phyloP scores from a whole-genome alignment of 2,888 invertebrate genomes.

The Coleophora deauratella region DNA sequence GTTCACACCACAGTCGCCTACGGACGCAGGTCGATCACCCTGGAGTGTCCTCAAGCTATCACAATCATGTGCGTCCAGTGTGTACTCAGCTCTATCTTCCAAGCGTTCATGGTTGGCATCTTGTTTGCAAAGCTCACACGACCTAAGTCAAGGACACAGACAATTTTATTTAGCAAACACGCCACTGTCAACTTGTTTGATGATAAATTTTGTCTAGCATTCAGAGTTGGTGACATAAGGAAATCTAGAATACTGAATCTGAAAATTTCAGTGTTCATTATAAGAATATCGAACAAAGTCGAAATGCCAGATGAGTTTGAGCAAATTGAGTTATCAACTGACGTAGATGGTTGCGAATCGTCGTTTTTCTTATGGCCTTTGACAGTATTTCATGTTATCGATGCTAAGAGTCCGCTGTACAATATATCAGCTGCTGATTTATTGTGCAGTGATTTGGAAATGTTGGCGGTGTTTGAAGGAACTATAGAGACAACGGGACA shows the following conservation, averaged over 20 bases:
- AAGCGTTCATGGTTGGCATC: slow-evolving; percentile 87
- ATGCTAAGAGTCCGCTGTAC: slow-evolving; percentile 89
- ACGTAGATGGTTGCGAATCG: slow-evolving; percentile 89
- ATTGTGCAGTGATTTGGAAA: slow-evolving; percentile 86
- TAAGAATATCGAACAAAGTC: slow-evolving; percentile 86
- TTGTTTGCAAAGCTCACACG: slow-evolving; percentile 97
- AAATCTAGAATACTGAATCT: slow-evolving; percentile 96
- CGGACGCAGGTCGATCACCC: slow-evolving; percentile 88
- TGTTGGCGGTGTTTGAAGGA: slow-evolving; percentile 92
- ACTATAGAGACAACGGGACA: slow-evolving; percentile 92
- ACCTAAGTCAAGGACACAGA: slow-evolving; percentile 95
- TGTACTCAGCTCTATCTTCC: slow-evolving; percentile 92
- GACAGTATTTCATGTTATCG: slow-evolving; percentile 92
- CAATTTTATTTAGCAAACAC: slow-evolving; percentile 91
- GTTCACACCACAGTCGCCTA: slow-evolving; percentile 97
- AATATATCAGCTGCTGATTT: slow-evolving; percentile 92
- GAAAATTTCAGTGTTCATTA: slow-evolving; percentile 87
- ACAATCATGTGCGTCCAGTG: slow-evolving; percentile 97
- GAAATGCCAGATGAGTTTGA: slow-evolving; percentile 82
- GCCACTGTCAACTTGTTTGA: slow-evolving; percentile 92
- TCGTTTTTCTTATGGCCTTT: slow-evolving; percentile 98
- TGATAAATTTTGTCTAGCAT: slow-evolving; percentile 88
- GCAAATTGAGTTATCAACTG: slow-evolving; percentile 84
- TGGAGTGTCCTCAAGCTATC: slow-evolving; percentile 95
- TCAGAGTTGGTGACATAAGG: slow-evolving; percentile 95